Evolutionary conservation across 2,888 invertebrate species (phyloP).

Genomic region (Pherbina coryleti): DNA sequence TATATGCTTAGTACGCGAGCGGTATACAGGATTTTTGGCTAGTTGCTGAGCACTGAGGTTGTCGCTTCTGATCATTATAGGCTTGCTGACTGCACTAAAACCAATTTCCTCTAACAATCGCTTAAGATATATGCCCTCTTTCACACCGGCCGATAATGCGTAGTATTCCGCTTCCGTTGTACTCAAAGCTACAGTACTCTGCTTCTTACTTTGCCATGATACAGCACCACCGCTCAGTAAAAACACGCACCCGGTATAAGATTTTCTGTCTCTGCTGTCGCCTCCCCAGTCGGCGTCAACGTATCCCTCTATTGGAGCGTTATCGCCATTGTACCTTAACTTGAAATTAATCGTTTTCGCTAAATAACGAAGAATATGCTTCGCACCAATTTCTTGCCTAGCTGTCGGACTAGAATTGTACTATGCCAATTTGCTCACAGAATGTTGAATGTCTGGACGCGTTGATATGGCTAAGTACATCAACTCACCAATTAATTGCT

Average conservation of each 20-base stretch:
- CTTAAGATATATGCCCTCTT: not conserved
- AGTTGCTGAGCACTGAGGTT: constrained; percentile 10
- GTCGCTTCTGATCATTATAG: not conserved
- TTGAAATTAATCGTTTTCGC: constrained; percentile 42
- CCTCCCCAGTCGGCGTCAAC: not conserved
- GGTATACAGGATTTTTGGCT: not conserved
- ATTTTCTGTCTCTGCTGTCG: not conserved
- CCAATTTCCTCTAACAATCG: not conserved
- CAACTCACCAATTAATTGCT: constrained; percentile 39
- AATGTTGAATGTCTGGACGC: constrained; percentile 43
- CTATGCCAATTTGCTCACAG: constrained; percentile 43
- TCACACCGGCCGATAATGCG: not conserved
- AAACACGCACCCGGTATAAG: not conserved
- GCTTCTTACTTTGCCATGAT: not conserved
- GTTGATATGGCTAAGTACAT: constrained; percentile 41
- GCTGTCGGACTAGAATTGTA: constrained; percentile 43
- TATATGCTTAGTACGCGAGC: constrained; percentile 2
- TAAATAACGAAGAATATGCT: constrained; percentile 46
- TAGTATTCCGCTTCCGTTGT: not conserved
- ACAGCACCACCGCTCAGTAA: not conserved
- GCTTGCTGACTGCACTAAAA: not conserved
- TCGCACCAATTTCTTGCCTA: constrained; percentile 43
- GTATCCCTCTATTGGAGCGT: not conserved
- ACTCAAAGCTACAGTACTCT: not conserved
- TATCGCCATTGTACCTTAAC: constrained; percentile 31